Conservation (phyloP, 2,888 invertebrate genomes). For the Brachypterus glaber region DNA sequence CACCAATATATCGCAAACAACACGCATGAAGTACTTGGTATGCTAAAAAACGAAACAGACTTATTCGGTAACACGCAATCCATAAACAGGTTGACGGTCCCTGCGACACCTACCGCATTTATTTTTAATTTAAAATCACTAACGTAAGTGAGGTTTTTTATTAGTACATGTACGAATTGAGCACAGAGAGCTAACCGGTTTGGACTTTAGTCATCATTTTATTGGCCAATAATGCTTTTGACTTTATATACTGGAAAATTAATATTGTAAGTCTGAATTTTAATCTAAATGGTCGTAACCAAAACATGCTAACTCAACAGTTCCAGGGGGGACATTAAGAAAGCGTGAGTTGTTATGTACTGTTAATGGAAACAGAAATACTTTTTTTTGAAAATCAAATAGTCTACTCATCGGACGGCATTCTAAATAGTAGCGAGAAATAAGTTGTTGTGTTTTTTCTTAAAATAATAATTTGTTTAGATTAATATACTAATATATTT, state of each 20-base stretch:
- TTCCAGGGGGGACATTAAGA: no score
- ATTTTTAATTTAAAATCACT: neutral
- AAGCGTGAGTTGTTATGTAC: no score
- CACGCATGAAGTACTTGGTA: neutral
- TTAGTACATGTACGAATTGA: neutral
- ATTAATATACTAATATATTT: no score
- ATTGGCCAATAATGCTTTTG: neutral
- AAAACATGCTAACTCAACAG: slow-evolving; percentile 1
- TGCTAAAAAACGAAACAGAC: neutral
- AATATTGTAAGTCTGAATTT: neutral
- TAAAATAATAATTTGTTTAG: no score
- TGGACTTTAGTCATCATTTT: neutral
- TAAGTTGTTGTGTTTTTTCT: no score
- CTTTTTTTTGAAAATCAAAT: neutral
- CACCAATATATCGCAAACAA: neutral
- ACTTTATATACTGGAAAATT: neutral
- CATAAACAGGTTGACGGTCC: no score
- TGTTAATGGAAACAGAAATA: neutral
- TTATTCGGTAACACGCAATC: neutral
- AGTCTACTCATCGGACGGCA: neutral
- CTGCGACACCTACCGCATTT: slow-evolving; percentile 1
- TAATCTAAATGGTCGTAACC: neutral
- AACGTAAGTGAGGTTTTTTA: neutral
- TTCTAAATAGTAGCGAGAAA: neutral
- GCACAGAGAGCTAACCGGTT: neutral